phyloP scores from a whole-genome alignment of 2,113 vertebrate species.

The Ifrita kowaldi region DNA sequence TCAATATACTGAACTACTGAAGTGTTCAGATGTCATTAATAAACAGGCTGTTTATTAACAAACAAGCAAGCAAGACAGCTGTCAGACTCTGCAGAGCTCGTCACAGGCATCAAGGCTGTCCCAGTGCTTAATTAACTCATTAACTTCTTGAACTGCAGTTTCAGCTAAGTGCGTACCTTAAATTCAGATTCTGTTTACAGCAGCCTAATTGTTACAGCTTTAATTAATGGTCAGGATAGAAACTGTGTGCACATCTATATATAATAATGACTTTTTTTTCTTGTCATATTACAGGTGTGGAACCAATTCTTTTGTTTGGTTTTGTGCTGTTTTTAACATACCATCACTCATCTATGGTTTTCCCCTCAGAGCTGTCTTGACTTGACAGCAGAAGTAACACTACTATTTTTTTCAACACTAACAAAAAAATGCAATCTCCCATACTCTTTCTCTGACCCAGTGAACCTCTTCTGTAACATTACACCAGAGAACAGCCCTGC shows the following conservation, averaged over 20 bases:
- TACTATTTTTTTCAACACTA: neutral
- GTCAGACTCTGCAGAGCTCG: neutral
- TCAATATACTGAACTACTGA: neutral
- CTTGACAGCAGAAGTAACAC: slow-evolving; percentile 25
- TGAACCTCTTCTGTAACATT: slow-evolving; percentile 72
- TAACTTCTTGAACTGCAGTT: neutral
- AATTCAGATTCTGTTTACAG: neutral
- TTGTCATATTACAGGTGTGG: neutral
- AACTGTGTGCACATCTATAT: neutral
- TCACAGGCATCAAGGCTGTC: neutral
- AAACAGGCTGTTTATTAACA: neutral
- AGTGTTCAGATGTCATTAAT: neutral
- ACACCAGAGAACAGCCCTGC: slow-evolving; percentile 71
- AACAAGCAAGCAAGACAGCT: neutral
- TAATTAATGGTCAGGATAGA: neutral
- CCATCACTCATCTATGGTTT: neutral
- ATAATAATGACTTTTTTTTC: neutral
- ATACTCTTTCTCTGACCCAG: slow-evolving; percentile 71
- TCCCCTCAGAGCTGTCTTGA: slow-evolving; percentile 18
- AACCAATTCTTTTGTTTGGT: neutral
- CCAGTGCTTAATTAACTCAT: neutral
- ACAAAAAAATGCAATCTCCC: neutral
- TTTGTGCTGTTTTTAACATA: neutral
- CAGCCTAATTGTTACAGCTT: neutral
- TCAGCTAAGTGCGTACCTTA: neutral